Conservation (phyloP, 1,140 invertebrate species). For the Drepana arcuata region DNA sequence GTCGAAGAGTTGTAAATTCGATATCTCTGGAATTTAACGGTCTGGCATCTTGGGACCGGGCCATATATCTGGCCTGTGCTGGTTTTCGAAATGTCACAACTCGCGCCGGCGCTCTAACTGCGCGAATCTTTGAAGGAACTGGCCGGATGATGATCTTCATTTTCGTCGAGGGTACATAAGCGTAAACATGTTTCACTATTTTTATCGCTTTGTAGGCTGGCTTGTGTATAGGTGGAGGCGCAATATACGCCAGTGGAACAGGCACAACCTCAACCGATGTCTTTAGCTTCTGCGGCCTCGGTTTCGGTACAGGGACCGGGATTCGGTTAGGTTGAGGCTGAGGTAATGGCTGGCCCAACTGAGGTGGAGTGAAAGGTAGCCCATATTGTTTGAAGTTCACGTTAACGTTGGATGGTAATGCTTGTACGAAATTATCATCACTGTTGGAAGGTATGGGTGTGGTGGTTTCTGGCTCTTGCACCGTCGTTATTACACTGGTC, state of each 20-base stretch:
- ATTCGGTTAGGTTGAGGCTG: slow-evolving; percentile 5
- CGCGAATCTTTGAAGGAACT: slow-evolving; percentile 21
- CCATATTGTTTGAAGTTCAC: slow-evolving; percentile 47
- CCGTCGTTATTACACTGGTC: slow-evolving; percentile 22
- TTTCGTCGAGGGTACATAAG: slow-evolving; percentile 33
- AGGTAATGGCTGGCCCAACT: neutral
- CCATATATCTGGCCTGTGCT: slow-evolving; percentile 10
- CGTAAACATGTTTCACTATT: slow-evolving; percentile 34
- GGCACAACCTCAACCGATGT: slow-evolving; percentile 53
- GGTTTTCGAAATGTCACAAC: slow-evolving; percentile 12
- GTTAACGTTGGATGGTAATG: slow-evolving; percentile 44
- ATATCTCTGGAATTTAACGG: slow-evolving; percentile 26
- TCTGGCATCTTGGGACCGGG: slow-evolving; percentile 21
- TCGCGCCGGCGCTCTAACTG: slow-evolving; percentile 20
- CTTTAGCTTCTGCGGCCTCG: slow-evolving; percentile 41
- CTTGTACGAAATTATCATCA: slow-evolving; percentile 47
- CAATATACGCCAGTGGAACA: slow-evolving; percentile 52
- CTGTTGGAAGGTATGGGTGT: slow-evolving; percentile 38
- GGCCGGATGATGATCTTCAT: slow-evolving; percentile 47
- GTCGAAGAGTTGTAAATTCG: slow-evolving; percentile 44
- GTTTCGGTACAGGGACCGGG: neutral
- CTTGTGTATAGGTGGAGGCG: slow-evolving; percentile 38
- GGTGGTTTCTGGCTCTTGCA: slow-evolving; percentile 30
- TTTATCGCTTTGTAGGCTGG: slow-evolving; percentile 21
- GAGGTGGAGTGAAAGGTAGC: too few relatives aligned